These are phyloP conservation scores for Gymnosoma rotundatum DNA, from an alignment of 2,888 invertebrate species.

Conservation along the genomic window DNA sequence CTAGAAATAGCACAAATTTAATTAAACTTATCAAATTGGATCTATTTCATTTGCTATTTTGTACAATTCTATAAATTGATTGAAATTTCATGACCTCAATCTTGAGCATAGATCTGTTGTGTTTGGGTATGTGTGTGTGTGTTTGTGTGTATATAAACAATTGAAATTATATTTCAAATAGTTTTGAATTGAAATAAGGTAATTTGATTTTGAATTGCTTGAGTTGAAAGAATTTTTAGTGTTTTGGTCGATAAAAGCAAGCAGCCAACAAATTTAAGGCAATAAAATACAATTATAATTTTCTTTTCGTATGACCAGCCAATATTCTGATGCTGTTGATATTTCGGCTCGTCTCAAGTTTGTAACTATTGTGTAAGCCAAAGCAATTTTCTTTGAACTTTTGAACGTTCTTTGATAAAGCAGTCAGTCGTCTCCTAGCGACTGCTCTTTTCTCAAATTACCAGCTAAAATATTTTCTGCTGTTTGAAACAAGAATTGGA, in stretches of 20 bases:
- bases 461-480: neutral
- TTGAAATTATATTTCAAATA: slow-evolving; percentile 60
- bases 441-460: slow-evolving; percentile 17
- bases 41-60: slow-evolving; percentile 8
- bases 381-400: slow-evolving; percentile 62
- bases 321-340: neutral
- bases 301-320: slow-evolving; percentile 39
- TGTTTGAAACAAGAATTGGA: neutral
- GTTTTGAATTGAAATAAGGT: slow-evolving; percentile 57
- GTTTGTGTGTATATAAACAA: slow-evolving; percentile 34
- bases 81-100: slow-evolving; percentile 57
- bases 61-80: slow-evolving; percentile 21
- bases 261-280: slow-evolving; percentile 27
- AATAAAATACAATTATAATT: slow-evolving; percentile 55
- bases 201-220: slow-evolving; percentile 62
- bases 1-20: slow-evolving; percentile 13
- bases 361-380: slow-evolving; percentile 49
- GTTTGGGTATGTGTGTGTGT: slow-evolving; percentile 4
- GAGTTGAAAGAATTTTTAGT: neutral
- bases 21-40: slow-evolving; percentile 25
- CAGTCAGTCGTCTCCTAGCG: slow-evolving; percentile 16
- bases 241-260: slow-evolving; percentile 18
- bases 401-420: slow-evolving; percentile 54
- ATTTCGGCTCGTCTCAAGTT: slow-evolving; percentile 31
- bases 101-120: slow-evolving; percentile 7